Evolutionary conservation across 2,797 vertebrate genomes (phyloP).

Genomic region (Petrocephalus sullivani): DNA sequence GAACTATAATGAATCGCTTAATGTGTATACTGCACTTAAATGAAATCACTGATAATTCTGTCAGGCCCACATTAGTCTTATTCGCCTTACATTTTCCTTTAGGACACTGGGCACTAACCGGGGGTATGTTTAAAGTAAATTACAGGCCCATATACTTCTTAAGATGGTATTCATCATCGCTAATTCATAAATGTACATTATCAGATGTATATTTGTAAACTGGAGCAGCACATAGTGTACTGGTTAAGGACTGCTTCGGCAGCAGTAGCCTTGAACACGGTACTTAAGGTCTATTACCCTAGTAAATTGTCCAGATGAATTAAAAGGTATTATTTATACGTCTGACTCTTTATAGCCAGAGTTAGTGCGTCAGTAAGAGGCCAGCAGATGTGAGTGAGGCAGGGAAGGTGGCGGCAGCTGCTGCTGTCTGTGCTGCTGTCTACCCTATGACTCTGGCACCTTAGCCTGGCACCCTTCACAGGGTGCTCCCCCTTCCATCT

Average conservation of each 20-base stretch:
- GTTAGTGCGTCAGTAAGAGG: background rate
- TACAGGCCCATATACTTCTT: background rate
- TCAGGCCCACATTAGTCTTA: background rate
- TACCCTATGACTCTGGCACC: too few species aligned
- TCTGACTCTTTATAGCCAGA: background rate
- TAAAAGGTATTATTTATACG: background rate
- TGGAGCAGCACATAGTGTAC: background rate
- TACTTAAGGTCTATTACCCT: background rate
- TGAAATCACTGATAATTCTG: background rate
- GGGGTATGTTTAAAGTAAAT: background rate
- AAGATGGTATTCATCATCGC: background rate
- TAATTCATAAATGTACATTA: background rate
- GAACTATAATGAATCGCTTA: background rate
- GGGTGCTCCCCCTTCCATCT: too few species aligned
- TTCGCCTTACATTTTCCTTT: background rate
- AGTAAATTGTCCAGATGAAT: background rate
- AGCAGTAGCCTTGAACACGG: background rate
- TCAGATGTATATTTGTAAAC: background rate
- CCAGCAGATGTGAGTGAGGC: background rate
- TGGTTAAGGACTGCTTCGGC: background rate
- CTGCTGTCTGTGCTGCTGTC: background rate
- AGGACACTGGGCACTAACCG: background rate
- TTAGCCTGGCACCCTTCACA: too few species aligned
- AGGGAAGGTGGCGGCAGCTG: background rate
- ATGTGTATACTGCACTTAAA: background rate